Conservation (phyloP, 2,113 vertebrate species). For the Numida meleagris region DNA sequence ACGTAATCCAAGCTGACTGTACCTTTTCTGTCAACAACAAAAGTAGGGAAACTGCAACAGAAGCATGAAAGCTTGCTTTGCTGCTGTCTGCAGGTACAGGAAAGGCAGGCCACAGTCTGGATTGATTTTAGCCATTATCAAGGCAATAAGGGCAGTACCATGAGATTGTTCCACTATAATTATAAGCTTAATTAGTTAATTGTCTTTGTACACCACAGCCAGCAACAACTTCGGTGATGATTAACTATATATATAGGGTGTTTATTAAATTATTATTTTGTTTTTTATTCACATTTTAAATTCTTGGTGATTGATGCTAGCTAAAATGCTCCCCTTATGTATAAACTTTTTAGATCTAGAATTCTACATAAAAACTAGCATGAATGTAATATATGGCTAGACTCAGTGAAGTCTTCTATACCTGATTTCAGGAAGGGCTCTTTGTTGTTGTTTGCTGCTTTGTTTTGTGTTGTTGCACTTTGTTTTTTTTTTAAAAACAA, state of each 20-base stretch:
- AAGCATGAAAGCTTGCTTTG: fast-evolving
- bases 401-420: background rate
- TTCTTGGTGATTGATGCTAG: background rate
- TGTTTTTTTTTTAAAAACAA: background rate
- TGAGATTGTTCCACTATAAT: background rate
- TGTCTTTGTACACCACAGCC: background rate
- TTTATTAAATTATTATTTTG: background rate
- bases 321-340: background rate
- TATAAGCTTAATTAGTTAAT: background rate
- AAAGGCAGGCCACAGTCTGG: background rate
- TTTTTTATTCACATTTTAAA: background rate
- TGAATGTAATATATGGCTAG: background rate
- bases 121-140: background rate
- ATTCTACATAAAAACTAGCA: background rate
- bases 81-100: background rate
- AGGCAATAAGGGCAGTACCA: background rate
- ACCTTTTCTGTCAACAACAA: background rate
- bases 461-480: background rate
- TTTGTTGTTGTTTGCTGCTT: background rate
- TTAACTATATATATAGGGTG: background rate
- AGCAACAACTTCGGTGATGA: background rate
- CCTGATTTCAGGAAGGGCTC: background rate
- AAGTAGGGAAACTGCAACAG: background rate
- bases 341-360: background rate
- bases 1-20: background rate